phyloP scores from a whole-genome alignment of 2,888 invertebrate species.

The Agrilus biguttatus region DNA sequence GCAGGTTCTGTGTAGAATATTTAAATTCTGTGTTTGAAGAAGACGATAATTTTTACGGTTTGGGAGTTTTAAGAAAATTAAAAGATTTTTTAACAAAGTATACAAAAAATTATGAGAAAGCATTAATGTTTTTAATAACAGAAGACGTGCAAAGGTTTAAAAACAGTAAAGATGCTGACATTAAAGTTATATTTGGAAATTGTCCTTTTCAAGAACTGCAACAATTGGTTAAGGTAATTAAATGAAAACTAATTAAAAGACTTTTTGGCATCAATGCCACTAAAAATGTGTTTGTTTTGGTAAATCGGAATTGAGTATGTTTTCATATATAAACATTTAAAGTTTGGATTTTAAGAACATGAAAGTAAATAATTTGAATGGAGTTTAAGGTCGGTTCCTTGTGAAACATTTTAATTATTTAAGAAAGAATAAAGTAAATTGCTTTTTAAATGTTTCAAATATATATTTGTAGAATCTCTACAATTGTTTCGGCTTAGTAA shows the following conservation, averaged over 20 bases:
- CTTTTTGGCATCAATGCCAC: no score
- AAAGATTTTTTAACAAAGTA: slow-evolving; percentile 7
- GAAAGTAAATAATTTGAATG: no score
- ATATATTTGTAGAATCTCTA: no score
- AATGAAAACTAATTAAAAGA: neutral
- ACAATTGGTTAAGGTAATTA: slow-evolving; percentile 7
- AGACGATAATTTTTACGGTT: slow-evolving; percentile 10
- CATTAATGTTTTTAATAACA: slow-evolving; percentile 12
- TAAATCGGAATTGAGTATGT: slow-evolving; percentile 2
- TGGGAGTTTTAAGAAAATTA: slow-evolving; percentile 11
- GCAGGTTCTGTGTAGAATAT: slow-evolving; percentile 6
- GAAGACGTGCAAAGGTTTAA: slow-evolving; percentile 12
- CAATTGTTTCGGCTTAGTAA: no score
- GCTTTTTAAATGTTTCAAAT: no score
- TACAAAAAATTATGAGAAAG: slow-evolving; percentile 7
- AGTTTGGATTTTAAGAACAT: no score
- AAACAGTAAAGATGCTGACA: slow-evolving; percentile 10
- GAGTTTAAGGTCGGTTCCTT: no score
- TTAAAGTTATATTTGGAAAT: slow-evolving; percentile 11
- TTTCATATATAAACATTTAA: neutral
- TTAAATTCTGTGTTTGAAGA: slow-evolving; percentile 10
- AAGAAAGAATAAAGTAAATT: no score
- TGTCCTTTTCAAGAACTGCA: slow-evolving; percentile 11
- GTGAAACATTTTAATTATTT: no score
- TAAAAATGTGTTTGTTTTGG: no score